Evolutionary conservation across 2,888 invertebrate species (phyloP).

Genomic region (Toxonevra muliebris): DNA sequence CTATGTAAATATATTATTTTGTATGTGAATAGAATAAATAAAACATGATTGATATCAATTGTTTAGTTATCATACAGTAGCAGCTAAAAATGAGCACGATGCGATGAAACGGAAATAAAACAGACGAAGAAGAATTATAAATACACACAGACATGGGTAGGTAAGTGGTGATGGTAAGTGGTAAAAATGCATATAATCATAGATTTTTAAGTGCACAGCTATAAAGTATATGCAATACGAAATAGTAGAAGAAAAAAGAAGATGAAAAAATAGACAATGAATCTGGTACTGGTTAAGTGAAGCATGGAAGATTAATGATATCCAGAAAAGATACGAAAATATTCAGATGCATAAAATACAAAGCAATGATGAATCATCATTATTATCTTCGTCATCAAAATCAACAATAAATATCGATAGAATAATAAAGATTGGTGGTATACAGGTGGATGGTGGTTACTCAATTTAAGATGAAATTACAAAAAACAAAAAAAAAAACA

Average conservation of each 20-base stretch:
- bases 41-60: slow-evolving; percentile 29
- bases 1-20: background rate
- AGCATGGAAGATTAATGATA: slow-evolving; percentile 31
- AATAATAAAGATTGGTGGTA: background rate
- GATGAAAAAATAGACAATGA: no score
- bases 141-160: background rate
- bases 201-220: background rate
- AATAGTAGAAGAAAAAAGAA: no score
- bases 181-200: background rate
- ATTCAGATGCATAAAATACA: background rate
- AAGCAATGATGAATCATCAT: background rate
- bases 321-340: background rate
- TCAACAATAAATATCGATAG: background rate
- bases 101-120: slow-evolving; percentile 15
- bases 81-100: background rate
- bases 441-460: background rate
- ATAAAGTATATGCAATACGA: no score
- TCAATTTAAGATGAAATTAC: background rate
- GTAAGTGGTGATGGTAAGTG: background rate
- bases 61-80: background rate
- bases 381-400: no score
- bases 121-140: background rate
- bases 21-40: slow-evolving; percentile 16
- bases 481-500: background rate
- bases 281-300: background rate